Base-by-base conservation (phyloP, 2,113 vertebrate genomes). In the Sander vitreus region DNA sequence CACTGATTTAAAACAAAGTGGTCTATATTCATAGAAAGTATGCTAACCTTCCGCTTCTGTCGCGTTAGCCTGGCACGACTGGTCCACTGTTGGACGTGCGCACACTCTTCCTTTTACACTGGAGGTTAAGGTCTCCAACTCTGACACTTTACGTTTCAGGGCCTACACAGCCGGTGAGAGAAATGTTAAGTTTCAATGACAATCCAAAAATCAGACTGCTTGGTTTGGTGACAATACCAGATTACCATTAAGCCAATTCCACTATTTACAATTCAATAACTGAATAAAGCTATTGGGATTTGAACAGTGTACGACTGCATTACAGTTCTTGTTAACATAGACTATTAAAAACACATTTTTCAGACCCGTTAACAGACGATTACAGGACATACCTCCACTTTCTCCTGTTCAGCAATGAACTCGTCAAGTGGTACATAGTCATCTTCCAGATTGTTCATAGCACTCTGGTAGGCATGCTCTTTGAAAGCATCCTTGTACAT, bases 401-500 rank as follows among this genome's bases (percentile, higher is more conserved):
- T 96, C 73, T 96, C 93, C 81, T 97, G 96, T 67, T 97, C 97
- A 39, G 94, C 95, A 2, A 93, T 90, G 76, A 97, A 96, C 76
- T 97, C 96, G 5, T 97, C 96, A 2, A 97, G 16, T 6, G 96
- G 95, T 39, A 97, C 95, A 13, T 97, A 97, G 62, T 96, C 89
- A 0, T 97, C 96, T 74, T 97, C 96, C 47, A 97, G 90, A 18
- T 95, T 93, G 78, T 95, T 96, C 94, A 97, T 87, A 4, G 97
- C 97, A 66, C 95, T 94, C 85, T 96, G 80, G 77, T 97, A 97
- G 0, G 97, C 96, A 2, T 97, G 96, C 65, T 96, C 96, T 89
- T 97, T 97, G 73, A 98, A 95, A 1, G 96, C 97, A 3, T 97
- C 96, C 88, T 96, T 97, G 87, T 97, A 98, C 94, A 98, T 95